Conservation (phyloP, 2,113 vertebrate species). For the Grammomys dolichurus region DNA sequence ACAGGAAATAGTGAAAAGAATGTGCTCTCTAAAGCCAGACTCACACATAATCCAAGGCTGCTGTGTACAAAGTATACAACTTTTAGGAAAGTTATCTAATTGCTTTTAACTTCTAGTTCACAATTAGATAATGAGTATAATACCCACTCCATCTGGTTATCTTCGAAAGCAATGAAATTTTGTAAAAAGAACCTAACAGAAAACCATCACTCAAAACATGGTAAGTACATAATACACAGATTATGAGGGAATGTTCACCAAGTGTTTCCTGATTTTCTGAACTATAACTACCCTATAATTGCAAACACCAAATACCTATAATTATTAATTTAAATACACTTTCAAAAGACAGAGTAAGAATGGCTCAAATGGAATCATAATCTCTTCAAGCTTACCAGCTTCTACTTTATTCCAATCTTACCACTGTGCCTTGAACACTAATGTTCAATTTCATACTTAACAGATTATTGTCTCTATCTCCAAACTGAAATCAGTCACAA, state of each 20-base stretch:
- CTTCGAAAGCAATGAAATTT: neutral
- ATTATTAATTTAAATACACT: neutral
- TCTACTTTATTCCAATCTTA: neutral
- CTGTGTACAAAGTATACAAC: neutral
- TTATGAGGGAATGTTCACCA: neutral
- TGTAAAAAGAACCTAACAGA: neutral
- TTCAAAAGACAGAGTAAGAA: slow-evolving; percentile 1
- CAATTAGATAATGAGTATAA: neutral
- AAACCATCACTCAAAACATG: neutral
- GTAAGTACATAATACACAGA: neutral
- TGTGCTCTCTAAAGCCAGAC: neutral
- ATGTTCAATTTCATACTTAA: neutral
- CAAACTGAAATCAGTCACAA: neutral
- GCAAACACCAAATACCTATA: neutral
- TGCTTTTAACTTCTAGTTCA: neutral
- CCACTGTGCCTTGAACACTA: neutral
- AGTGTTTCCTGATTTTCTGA: neutral
- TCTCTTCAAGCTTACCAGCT: neutral
- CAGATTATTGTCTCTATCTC: neutral
- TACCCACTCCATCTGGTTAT: neutral
- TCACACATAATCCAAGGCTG: neutral
- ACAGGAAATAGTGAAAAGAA: neutral
- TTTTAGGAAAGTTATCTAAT: neutral
- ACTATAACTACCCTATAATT: neutral
- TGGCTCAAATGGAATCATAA: neutral